Conservation (phyloP, 2,797 vertebrate genomes). For the Arctocebus calabarensis region DNA sequence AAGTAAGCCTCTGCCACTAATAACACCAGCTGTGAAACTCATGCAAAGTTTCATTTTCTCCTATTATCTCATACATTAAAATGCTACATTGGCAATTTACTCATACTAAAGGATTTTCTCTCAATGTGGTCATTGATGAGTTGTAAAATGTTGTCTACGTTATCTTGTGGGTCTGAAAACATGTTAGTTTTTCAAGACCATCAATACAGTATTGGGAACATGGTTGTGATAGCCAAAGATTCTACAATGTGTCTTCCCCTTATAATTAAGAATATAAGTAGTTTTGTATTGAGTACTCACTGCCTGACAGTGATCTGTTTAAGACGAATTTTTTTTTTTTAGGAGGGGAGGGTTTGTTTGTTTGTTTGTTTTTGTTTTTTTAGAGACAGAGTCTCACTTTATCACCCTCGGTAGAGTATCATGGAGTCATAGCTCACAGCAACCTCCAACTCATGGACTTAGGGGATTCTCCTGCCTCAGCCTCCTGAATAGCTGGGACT, state of each 20-base stretch:
- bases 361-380: too few species aligned
- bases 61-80: background rate
- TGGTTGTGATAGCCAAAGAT: background rate
- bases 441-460: too few species aligned
- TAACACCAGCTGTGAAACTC: background rate
- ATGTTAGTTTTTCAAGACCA: constrained; percentile 5
- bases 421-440: too few species aligned
- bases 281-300: background rate
- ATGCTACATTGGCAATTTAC: background rate
- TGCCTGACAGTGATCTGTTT: background rate
- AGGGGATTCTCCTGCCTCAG: too few species aligned
- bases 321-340: background rate
- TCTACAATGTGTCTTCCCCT: background rate
- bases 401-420: too few species aligned
- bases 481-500: too few species aligned
- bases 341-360: too few species aligned
- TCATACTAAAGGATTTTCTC: constrained; percentile 1
- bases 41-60: background rate
- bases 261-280: background rate
- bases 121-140: background rate
- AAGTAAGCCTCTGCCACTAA: background rate
- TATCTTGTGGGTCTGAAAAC: background rate
- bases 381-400: too few species aligned
- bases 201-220: background rate
- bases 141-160: background rate